These are phyloP conservation scores for Drosophila barbarae DNA, from an alignment of 2,888 invertebrate genomes.

Conservation along the genomic window DNA sequence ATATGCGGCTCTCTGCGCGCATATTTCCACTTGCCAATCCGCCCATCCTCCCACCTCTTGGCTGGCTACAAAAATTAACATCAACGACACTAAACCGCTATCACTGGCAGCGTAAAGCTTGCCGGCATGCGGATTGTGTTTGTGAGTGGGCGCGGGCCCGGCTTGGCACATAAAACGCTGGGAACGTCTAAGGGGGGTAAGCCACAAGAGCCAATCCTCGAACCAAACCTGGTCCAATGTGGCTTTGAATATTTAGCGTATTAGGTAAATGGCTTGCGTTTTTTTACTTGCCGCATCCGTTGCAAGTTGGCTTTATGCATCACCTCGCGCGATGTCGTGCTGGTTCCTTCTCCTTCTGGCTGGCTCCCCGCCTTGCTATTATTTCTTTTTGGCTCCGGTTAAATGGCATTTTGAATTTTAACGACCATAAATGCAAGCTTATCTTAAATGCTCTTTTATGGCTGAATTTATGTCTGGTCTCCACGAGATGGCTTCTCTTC, in stretches of 20 bases:
- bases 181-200: constrained; percentile 46
- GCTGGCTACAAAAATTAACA: constrained; percentile 66
- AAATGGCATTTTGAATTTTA: constrained; percentile 75
- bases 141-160: constrained; percentile 10
- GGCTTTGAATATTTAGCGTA: constrained; percentile 75
- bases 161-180: constrained; percentile 56
- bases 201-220: constrained; percentile 24
- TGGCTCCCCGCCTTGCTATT: constrained; percentile 10
- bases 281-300: constrained; percentile 73
- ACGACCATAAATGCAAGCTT: constrained; percentile 75
- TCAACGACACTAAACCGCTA: constrained; percentile 70
- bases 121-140: constrained; percentile 37
- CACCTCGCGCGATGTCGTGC: constrained; percentile 20
- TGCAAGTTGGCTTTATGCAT: constrained; percentile 50
- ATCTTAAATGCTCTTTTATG: constrained; percentile 75
- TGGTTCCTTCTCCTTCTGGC: constrained; percentile 1
- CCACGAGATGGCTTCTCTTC: constrained; percentile 13
- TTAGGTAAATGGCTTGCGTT: constrained; percentile 70
- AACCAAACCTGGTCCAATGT: constrained; percentile 51
- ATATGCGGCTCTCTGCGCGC: constrained; percentile 3
- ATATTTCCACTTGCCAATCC: constrained; percentile 13
- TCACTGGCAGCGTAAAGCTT: constrained; percentile 64
- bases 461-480: constrained; percentile 62
- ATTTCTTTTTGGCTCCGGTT: constrained; percentile 51
- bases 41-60: constrained; percentile 10